phyloP scores from a whole-genome alignment of 1,140 invertebrate genomes.

The Hylyphantes graminicola region DNA sequence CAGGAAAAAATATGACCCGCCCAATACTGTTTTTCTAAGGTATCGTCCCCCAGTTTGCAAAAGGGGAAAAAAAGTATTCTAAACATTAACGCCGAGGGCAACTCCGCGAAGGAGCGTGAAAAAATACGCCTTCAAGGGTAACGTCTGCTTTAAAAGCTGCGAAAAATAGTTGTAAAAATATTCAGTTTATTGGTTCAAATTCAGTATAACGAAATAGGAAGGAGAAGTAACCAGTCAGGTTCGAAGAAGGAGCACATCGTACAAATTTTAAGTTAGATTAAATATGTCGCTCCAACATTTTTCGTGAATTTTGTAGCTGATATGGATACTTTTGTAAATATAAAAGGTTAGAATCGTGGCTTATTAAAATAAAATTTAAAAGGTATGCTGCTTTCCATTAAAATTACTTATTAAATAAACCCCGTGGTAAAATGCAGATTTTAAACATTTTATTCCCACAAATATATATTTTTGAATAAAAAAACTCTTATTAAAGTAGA shows the following conservation, averaged over 20 bases:
- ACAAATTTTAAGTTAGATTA: not conserved
- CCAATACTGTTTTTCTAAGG: constrained; percentile 11
- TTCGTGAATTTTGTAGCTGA: too few relatives aligned
- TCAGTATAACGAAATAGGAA: constrained; percentile 12
- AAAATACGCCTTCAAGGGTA: constrained; percentile 27
- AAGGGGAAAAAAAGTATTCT: constrained; percentile 34
- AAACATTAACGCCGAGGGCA: constrained; percentile 36
- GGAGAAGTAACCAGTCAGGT: constrained; percentile 25
- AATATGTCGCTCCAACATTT: too few relatives aligned
- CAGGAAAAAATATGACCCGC: constrained; percentile 40
- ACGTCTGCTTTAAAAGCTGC: constrained; percentile 30
- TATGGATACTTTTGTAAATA: too few relatives aligned
- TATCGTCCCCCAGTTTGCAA: not conserved
- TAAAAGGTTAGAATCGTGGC: too few relatives aligned
- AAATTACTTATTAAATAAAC: too few relatives aligned
- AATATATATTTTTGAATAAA: too few relatives aligned
- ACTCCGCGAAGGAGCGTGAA: constrained; percentile 4
- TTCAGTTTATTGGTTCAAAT: not conserved
- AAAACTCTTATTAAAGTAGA: too few relatives aligned
- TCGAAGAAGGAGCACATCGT: constrained; percentile 4
- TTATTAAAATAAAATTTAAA: too few relatives aligned
- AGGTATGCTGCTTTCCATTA: too few relatives aligned
- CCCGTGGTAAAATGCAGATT: too few relatives aligned
- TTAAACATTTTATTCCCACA: too few relatives aligned
- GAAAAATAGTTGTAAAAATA: constrained; percentile 54